A percentile compares a stretch with the other conserved stretches of the same genome.
phyloP scores from a whole-genome alignment of 2,888 invertebrate genomes.

The Pristionchus japonicus region DNA sequence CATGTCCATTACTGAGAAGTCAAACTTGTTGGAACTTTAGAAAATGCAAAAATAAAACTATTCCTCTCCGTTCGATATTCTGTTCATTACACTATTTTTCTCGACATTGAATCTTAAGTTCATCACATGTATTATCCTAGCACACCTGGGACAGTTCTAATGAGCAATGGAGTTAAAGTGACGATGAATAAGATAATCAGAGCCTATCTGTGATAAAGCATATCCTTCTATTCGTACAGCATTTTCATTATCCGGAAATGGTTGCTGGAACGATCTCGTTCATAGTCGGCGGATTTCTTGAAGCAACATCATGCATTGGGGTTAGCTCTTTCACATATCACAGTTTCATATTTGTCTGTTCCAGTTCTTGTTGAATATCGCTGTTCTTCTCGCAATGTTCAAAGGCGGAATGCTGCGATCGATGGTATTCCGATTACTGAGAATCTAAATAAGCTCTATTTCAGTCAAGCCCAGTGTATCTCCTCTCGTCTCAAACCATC shows the following conservation, averaged over 20 bases:
- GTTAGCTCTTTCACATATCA: neutral
- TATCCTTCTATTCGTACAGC: neutral
- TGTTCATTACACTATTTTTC: neutral
- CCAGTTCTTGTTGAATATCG: neutral
- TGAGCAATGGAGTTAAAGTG: neutral
- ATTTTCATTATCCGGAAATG: neutral
- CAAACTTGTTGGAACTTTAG: too few species aligned
- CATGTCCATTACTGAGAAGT: too few species aligned
- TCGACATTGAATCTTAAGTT: neutral
- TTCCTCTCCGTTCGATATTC: too few species aligned
- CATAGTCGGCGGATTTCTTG: neutral
- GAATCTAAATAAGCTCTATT: neutral
- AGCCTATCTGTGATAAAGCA: neutral
- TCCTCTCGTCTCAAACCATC: neutral
- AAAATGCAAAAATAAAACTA: too few species aligned
- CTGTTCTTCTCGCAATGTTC: neutral
- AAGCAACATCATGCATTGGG: neutral
- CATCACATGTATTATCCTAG: neutral
- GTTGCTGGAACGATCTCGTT: neutral
- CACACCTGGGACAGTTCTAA: neutral
- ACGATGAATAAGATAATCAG: neutral
- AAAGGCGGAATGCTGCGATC: neutral
- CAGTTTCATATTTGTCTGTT: neutral
- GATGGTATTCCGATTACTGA: neutral
- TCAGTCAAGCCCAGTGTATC: conserved; percentile 10